Base-by-base conservation (phyloP, 2,797 vertebrate species). In the Sandelia bainsii region DNA sequence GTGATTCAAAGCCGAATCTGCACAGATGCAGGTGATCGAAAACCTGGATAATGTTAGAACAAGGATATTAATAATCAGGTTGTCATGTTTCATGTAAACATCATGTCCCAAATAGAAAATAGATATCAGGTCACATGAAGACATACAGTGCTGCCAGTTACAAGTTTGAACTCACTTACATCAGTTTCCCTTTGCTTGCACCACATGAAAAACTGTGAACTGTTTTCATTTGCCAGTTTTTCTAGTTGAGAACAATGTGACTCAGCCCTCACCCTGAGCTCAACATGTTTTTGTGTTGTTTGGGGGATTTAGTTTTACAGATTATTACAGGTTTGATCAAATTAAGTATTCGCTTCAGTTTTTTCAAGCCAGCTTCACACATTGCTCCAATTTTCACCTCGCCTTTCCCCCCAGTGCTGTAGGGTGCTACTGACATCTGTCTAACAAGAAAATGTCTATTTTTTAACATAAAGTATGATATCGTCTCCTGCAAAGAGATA, bases 321-420 rank as follows among this genome's bases (percentile, higher is more conserved):
- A 34, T 71, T 9, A 37, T 65, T 39, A 29, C 37, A 57, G 44
- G 42, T 46, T 48, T 59, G 25, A 61, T 70, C 20, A 42, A 20
- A 32, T 52, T 70, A 44, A 56, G 14, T 58, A 32, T 34, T 32
- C 1, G 5, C 66, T 32, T 60, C 14, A 37, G 10, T 56, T 40
- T 40, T 42, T 68, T 39, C 16, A 25, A 54, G 39, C 34, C 14
- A 14, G 8, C 51, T 44, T 69, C 44, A 29, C 71, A 68, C 73
- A 11, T 75, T 1, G 0, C 17, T 49, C 48, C 45, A 62, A 75
- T 79, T 82, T 70, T 62, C 75, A 80, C 74, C 65, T 79, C 57
- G 22, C 1, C 1, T 63, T 12, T 17, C 1, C 19, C 6, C 25
- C 16, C 7, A 0, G 8, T 23, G 22, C 9, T 25, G 37, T 19